Evolutionary conservation across 2,797 vertebrate genomes (phyloP).

Genomic region (Darevskia mixta): DNA sequence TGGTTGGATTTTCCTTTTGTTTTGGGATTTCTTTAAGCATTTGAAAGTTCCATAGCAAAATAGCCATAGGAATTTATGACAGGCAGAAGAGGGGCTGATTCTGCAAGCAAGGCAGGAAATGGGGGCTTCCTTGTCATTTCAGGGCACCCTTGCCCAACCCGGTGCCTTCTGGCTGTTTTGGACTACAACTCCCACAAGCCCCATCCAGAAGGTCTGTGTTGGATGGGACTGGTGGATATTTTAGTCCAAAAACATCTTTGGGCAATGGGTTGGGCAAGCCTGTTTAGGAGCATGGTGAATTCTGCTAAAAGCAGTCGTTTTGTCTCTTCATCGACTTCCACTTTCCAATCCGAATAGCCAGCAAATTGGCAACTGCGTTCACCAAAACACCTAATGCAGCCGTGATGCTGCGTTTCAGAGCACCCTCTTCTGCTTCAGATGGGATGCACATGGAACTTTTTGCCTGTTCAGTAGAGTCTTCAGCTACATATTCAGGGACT

Average conservation of each 20-base stretch:
- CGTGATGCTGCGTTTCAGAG: neutral
- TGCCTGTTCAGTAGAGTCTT: neutral
- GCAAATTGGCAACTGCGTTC: neutral
- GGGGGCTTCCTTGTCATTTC: neutral
- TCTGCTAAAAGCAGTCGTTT: fast-evolving
- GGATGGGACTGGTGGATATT: too few relatives aligned
- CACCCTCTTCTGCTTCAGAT: neutral
- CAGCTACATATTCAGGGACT: too few relatives aligned
- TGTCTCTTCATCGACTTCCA: too few relatives aligned
- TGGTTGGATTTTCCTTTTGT: slow-evolving; percentile 60
- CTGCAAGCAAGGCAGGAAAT: neutral
- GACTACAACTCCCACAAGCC: too few relatives aligned
- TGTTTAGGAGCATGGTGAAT: neutral
- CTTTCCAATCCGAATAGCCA: fast-evolving
- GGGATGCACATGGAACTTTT: neutral
- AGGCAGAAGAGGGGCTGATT: neutral
- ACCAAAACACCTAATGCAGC: neutral
- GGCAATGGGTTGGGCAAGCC: too few relatives aligned
- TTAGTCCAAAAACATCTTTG: too few relatives aligned
- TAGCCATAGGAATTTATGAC: fast-evolving
- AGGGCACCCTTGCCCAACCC: neutral
- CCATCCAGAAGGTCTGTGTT: too few relatives aligned
- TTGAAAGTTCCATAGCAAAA: neutral
- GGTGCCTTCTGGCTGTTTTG: too few relatives aligned
- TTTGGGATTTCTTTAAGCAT: slow-evolving; percentile 56